Conservation (phyloP, 2,888 invertebrate genomes). For the Tethea ocularis region DNA sequence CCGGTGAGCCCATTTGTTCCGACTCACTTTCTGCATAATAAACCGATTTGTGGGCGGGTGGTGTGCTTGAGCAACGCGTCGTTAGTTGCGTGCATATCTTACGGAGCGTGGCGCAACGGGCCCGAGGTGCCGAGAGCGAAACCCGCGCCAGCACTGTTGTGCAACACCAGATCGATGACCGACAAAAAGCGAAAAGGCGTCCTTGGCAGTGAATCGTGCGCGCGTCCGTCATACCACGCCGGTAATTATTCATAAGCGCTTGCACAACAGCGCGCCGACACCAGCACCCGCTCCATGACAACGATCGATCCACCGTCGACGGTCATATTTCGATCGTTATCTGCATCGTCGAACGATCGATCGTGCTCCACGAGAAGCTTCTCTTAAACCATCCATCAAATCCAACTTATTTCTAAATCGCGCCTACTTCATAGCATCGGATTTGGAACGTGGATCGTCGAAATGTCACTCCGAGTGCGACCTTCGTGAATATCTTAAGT, state of each 20-base stretch:
- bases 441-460: conserved; percentile 28
- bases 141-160: conserved; percentile 43
- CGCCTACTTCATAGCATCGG: conserved; percentile 26
- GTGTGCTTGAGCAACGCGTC: conserved; percentile 50
- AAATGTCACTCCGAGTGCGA: conserved; percentile 53
- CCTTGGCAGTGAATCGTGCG: conserved; percentile 70
- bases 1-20: conserved; percentile 52
- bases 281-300: conserved; percentile 17
- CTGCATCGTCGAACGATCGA: conserved; percentile 51
- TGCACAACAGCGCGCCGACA: conserved; percentile 54
- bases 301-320: conserved; percentile 31
- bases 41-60: conserved; percentile 58
- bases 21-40: conserved; percentile 66
- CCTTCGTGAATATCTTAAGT: conserved; percentile 42
- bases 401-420: conserved; percentile 43
- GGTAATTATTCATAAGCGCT: conserved; percentile 65
- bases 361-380: conserved; percentile 31
- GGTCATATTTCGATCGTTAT: conserved; percentile 49
- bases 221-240: conserved; percentile 55
- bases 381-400: conserved; percentile 46
- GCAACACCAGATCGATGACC: conserved; percentile 58
- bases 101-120: conserved; percentile 45
- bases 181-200: conserved; percentile 70
- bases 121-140: conserved; percentile 51
- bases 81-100: conserved; percentile 49